These are phyloP conservation scores for Sigmodon hispidus DNA, from an alignment of 2,113 vertebrate species.

Conservation along the genomic window DNA sequence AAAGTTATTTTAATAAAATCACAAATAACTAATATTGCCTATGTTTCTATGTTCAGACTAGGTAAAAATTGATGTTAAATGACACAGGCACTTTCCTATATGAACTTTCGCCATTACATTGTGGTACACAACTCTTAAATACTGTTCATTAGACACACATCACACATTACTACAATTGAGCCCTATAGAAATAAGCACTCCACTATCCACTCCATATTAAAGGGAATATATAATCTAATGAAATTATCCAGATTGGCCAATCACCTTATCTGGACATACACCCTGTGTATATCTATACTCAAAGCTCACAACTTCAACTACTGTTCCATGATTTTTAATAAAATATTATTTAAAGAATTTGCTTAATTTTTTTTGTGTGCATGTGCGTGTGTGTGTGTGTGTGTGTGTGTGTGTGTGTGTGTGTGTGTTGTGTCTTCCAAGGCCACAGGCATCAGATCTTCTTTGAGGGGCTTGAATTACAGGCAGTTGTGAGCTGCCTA, in stretches of 20 bases:
- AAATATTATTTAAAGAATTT: neutral
- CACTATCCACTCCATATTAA: neutral
- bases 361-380: neutral
- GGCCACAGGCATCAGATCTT: neutral
- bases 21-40: neutral
- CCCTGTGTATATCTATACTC: fast-evolving
- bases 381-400: neutral
- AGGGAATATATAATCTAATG: neutral
- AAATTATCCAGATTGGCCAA: neutral
- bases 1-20: neutral
- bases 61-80: neutral
- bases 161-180: neutral
- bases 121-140: neutral
- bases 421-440: too few species aligned
- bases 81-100: neutral
- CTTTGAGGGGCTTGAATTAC: neutral
- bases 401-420: neutral
- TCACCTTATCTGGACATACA: neutral
- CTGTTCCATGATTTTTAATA: neutral
- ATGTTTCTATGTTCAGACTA: slow-evolving; percentile 3
- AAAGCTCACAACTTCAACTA: neutral
- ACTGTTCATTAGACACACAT: neutral
- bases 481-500: neutral
- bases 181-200: neutral
- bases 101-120: neutral